Evolutionary conservation across 2,888 invertebrate genomes (phyloP).

Genomic region (Sinohyriopsis cumingii): DNA sequence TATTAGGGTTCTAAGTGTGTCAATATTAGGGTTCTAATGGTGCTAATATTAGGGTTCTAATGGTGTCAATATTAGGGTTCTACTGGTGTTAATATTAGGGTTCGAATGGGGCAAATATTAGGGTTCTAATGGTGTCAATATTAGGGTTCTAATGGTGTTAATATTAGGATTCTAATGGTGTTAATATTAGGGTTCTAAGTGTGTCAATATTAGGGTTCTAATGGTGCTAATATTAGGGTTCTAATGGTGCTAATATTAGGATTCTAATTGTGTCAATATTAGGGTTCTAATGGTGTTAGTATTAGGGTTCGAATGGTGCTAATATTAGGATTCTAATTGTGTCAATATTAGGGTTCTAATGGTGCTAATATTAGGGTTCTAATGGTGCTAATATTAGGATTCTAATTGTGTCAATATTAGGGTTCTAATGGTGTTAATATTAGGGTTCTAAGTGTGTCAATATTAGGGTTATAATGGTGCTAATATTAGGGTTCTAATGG

Average conservation of each 20-base stretch:
- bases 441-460: no score
- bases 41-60: no score
- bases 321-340: no score
- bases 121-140: background rate
- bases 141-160: background rate
- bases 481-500: background rate
- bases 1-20: no score
- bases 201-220: no score
- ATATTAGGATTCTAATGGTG: background rate
- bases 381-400: background rate
- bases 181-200: no score
- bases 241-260: background rate
- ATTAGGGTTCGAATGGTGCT: background rate
- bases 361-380: background rate
- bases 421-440: background rate
- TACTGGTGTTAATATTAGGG: no score
- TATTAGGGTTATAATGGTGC: no score
- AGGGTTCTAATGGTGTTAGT: background rate
- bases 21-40: background rate
- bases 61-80: background rate
- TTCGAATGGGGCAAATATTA: background rate
- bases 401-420: no score
- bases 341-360: no score
- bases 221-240: background rate
- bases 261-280: no score